Conservation (phyloP, 2,888 invertebrate genomes). For the Tinea semifulvella region DNA sequence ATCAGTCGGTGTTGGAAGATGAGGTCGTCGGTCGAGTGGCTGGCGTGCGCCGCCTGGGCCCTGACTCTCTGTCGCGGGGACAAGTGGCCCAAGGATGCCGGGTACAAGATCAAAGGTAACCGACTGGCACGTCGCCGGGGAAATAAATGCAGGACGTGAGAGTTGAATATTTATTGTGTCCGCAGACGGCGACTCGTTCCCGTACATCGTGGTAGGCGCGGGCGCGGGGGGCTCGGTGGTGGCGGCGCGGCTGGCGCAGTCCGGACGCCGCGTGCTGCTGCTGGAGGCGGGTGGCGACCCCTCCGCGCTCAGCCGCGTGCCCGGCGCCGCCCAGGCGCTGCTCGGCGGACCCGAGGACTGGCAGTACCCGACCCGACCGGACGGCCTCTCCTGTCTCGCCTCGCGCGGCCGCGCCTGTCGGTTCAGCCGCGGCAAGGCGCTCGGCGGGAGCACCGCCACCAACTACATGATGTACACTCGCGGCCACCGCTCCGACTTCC, state of each 20-base stretch:
- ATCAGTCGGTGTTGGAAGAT: too few relatives aligned
- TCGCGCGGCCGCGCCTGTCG: conserved; percentile 28
- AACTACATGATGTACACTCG: conserved; percentile 47
- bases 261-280: conserved; percentile 25
- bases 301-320: conserved; percentile 18
- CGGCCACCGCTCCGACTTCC: conserved; percentile 35
- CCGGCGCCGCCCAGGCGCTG: conserved; percentile 25
- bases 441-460: conserved; percentile 45
- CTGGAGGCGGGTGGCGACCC: conserved; percentile 3
- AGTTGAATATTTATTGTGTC: background rate
- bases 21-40: background rate
- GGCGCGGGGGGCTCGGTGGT: conserved; percentile 39
- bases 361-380: conserved; percentile 35
- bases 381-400: conserved; percentile 38
- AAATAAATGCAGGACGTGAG: background rate
- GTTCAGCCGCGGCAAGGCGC: conserved; percentile 37
- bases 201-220: conserved; percentile 62
- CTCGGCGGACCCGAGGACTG: conserved; percentile 34
- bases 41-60: background rate
- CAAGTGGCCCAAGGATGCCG: conserved; percentile 1
- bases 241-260: conserved; percentile 36
- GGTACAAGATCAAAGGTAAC: background rate
- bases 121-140: background rate
- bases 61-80: too few relatives aligned
- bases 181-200: conserved; percentile 39